Evolutionary conservation across 2,888 invertebrate species (phyloP).

Genomic region (Stenoptilia bipunctidactyla): DNA sequence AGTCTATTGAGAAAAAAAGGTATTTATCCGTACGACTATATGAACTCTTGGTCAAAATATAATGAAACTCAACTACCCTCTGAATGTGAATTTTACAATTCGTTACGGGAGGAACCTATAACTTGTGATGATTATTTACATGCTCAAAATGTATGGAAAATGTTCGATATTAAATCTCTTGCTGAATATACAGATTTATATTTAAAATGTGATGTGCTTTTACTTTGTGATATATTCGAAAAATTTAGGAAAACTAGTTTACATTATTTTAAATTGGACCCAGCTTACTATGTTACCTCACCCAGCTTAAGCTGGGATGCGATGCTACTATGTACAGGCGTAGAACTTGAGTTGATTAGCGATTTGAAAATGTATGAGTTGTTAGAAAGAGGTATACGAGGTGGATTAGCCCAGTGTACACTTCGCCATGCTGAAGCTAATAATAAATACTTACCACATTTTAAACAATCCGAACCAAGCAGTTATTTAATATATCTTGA

Average conservation of each 20-base stretch:
- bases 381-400: constrained; percentile 15
- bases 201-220: constrained; percentile 23
- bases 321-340: constrained; percentile 16
- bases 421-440: constrained; percentile 25
- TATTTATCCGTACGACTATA: background rate
- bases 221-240: constrained; percentile 29
- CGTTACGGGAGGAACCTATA: constrained; percentile 9
- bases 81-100: constrained; percentile 13
- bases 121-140: constrained; percentile 17
- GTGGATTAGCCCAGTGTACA: constrained; percentile 17
- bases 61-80: constrained; percentile 10
- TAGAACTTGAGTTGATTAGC: constrained; percentile 10
- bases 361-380: constrained; percentile 9
- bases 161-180: constrained; percentile 18
- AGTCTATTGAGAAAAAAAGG: too few species aligned
- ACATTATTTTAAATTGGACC: constrained; percentile 18
- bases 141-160: constrained; percentile 21
- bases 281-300: constrained; percentile 19
- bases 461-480: constrained; percentile 13
- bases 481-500: constrained; percentile 26
- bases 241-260: constrained; percentile 25
- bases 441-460: constrained; percentile 22
- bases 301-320: constrained; percentile 22
- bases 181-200: constrained; percentile 25
- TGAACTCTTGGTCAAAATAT: background rate